A percentile compares a stretch with the other conserved stretches of the same genome.
These are phyloP conservation scores for Crossaster papposus DNA, from an alignment of 53 echinoderm and acorn worm genomes.

Conservation along the genomic window DNA sequence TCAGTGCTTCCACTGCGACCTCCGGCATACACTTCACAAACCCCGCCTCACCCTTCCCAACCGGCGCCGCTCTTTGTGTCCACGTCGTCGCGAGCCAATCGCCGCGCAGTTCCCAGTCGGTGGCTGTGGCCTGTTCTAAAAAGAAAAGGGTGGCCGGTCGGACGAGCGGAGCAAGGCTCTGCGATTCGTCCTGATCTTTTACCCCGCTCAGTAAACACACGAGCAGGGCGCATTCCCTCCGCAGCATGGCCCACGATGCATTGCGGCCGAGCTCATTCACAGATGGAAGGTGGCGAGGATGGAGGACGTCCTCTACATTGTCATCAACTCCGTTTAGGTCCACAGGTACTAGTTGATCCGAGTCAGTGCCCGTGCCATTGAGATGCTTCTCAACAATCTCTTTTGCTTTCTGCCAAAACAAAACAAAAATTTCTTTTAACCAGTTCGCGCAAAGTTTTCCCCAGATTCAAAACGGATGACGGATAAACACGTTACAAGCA, in stretches of 20 bases:
- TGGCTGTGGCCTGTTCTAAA: conserved; percentile 70
- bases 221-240: conserved; percentile 46
- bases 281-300: conserved; percentile 55
- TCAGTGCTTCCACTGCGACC: conserved; percentile 33
- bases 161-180: conserved; percentile 40
- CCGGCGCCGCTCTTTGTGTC: conserved; percentile 27
- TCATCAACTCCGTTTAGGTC: not conserved
- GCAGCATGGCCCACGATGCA: conserved; percentile 62
- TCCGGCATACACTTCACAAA: conserved; percentile 60
- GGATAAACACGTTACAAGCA: too few relatives aligned
- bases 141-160: conserved; percentile 59
- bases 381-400: conserved; percentile 59
- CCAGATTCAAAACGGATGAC: too few relatives aligned
- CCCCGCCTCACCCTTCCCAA: conserved; percentile 13
- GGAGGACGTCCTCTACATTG: conserved; percentile 23
- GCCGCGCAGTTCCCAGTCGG: conserved; percentile 72
- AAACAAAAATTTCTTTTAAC: too few relatives aligned
- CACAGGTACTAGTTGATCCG: not conserved
- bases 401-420: conserved; percentile 60
- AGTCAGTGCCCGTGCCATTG: not conserved
- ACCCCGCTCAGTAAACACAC: conserved; percentile 7
- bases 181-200: not conserved
- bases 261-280: conserved; percentile 42
- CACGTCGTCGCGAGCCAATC: conserved; percentile 71
- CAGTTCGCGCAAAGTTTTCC: too few relatives aligned